Conservation (phyloP, 2,113 vertebrate genomes). For the Indicator indicator region DNA sequence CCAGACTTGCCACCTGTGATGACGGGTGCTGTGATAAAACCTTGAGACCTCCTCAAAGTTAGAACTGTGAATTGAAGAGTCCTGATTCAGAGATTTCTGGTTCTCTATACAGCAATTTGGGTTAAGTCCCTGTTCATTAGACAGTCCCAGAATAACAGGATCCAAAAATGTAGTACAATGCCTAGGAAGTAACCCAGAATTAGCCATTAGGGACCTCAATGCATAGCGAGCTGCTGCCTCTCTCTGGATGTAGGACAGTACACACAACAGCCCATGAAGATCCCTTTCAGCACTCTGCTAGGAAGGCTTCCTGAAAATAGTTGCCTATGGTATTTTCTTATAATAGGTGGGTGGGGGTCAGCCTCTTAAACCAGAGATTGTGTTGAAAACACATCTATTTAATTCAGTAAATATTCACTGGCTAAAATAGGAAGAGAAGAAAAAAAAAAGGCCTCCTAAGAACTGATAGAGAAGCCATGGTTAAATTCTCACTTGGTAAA, state of each 20-base stretch:
- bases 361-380: not conserved
- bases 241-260: not conserved
- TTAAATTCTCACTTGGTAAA: not conserved
- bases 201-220: not conserved
- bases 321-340: not conserved
- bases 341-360: not conserved
- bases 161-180: not conserved
- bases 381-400: not conserved
- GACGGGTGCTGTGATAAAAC: not conserved
- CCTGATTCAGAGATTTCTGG: not conserved
- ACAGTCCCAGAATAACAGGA: not conserved
- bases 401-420: not conserved
- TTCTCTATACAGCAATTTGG: not conserved
- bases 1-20: not conserved
- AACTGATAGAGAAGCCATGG: not conserved
- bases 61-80: not conserved
- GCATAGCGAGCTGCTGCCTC: slow-evolving; percentile 16
- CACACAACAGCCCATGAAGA: not conserved
- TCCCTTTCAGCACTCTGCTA: not conserved
- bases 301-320: not conserved
- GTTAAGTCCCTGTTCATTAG: not conserved
- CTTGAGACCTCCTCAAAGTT: not conserved
- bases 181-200: not conserved
- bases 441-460: not conserved
- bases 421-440: not conserved